Evolutionary conservation across 2,888 invertebrate species (phyloP).

Genomic region (Bimastos eiseni): DNA sequence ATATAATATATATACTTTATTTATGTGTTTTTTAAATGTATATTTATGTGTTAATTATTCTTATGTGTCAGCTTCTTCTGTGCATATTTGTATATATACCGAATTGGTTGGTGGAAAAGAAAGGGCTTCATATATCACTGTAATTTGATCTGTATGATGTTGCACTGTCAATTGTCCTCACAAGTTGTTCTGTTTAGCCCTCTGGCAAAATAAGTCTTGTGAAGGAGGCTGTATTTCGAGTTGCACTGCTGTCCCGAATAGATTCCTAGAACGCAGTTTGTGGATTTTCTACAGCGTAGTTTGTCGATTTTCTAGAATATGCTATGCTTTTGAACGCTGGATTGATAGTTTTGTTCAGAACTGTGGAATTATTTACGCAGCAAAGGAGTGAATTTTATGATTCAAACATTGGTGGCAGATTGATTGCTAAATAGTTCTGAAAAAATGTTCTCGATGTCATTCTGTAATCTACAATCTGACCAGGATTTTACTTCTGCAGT

Average conservation of each 20-base stretch:
- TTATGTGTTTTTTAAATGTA: too few relatives aligned
- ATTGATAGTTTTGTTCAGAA: background rate
- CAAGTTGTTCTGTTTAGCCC: background rate
- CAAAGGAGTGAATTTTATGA: background rate
- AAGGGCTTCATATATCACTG: background rate
- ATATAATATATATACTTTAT: background rate
- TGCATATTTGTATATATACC: background rate
- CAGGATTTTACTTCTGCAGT: slow-evolving; percentile 1
- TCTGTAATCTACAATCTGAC: background rate
- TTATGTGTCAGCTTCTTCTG: background rate
- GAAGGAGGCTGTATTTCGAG: slow-evolving; percentile 4
- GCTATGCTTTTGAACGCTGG: background rate
- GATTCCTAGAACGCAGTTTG: too few relatives aligned
- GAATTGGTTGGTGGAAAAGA: background rate
- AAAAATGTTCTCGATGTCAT: background rate
- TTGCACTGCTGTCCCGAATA: background rate
- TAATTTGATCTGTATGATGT: background rate
- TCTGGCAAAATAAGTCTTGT: background rate
- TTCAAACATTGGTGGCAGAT: background rate
- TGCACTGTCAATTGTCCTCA: background rate
- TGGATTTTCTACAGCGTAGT: too few relatives aligned
- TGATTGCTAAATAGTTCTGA: background rate
- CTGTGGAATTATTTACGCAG: background rate
- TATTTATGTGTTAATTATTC: background rate
- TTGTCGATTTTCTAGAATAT: background rate